Conservation (phyloP, 2,113 vertebrate species). For the Tenebrosternarchus preto region DNA sequence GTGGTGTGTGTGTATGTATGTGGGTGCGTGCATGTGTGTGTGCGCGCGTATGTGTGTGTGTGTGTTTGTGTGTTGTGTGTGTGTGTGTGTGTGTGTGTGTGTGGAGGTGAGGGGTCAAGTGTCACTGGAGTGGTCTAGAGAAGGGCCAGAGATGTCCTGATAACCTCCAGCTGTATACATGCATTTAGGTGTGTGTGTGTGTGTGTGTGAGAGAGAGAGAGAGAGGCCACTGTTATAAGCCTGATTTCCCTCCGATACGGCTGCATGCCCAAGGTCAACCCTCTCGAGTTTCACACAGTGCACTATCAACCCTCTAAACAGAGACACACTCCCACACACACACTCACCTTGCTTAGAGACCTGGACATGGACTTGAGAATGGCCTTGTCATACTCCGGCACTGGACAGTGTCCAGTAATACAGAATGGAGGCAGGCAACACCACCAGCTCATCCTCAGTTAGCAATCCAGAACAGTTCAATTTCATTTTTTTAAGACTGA, state of each 20-base stretch:
- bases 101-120: constrained; percentile 39
- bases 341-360: constrained; percentile 32
- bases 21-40: no score
- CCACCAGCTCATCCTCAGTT: not conserved
- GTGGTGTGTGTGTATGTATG: no score
- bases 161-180: constrained; percentile 33
- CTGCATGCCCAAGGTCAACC: constrained; percentile 46
- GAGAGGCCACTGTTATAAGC: constrained; percentile 41
- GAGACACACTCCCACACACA: constrained; percentile 44
- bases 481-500: not conserved
- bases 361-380: constrained; percentile 57
- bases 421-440: not conserved
- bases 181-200: not conserved
- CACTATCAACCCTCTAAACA: constrained; percentile 43
- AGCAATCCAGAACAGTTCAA: not conserved
- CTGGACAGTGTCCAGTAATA: not conserved
- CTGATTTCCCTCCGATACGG: constrained; percentile 44
- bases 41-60: not conserved
- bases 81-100: not conserved
- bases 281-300: constrained; percentile 52
- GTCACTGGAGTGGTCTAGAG: constrained; percentile 35
- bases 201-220: no score
- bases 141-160: constrained; percentile 43
- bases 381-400: constrained; percentile 27
- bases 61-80: no score